Evolutionary conservation across 2,888 invertebrate species (phyloP), one percentile per base, ranked within the genome.

Genomic region (Acanthococcus lagerstroemiae): DNA sequence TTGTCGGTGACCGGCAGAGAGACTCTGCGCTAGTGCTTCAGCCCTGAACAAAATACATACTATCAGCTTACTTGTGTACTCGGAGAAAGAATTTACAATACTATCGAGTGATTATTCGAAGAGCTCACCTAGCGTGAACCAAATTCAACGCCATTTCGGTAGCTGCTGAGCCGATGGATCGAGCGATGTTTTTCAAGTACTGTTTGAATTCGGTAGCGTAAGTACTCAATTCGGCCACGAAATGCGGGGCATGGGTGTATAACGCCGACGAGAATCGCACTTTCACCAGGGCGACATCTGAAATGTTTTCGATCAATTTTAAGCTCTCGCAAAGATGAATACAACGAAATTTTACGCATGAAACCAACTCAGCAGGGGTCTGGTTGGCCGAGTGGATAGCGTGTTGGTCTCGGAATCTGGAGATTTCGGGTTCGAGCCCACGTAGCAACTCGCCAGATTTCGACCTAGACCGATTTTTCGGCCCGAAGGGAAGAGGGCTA

Each of bases 101-200:
- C 52, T 44, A 63, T 12, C 37, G 37, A 37, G 12, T 3, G n/a
- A 37, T 9, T 15, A 1, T 19, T 60, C 9, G 19, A 37, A 50
- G 48, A 55, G 19, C 25, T 69, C 70, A 75, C 76, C 84, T 83
- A 24, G 87, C 84, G 71, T 88, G 87, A 3, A 90, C 90, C 67
- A 95, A 81, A 0, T 90, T 92, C 68, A 90, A 83, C 24, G 95
- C 95, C 84, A 95, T 90, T 77, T 95, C 94, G 0, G 92, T 88
- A 37, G 95, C 95, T 63, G 94, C 95, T 65, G 87, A 85, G 70
- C 88, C 87, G 71, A 95, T 87, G 58, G 92, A 90, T 63, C 86
- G 82, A 15, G 92, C 91, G 70, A 94, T 81, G 75, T 88, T 86
- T 65, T 88, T 84, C 71, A 89, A 79, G 77, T 93, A 93, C 75